phyloP scores from a whole-genome alignment of 1,140 invertebrate genomes.

The Triops longicaudatus region DNA sequence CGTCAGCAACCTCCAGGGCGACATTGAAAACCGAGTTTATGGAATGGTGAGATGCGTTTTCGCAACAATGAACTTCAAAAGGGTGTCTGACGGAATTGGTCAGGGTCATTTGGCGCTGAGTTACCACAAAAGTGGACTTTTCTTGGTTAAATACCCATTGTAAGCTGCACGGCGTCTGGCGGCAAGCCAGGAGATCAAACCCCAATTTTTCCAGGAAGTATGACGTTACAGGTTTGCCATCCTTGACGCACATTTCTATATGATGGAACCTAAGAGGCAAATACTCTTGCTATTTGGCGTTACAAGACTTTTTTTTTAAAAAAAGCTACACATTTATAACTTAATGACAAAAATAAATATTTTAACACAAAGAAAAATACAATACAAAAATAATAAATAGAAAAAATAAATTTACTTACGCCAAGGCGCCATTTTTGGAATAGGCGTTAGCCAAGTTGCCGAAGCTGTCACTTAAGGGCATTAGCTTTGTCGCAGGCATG shows the following conservation, averaged over 20 bases:
- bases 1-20: constrained; percentile 42
- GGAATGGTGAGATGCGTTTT: constrained; percentile 26
- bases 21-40: constrained; percentile 45
- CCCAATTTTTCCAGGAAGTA: constrained; percentile 37
- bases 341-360: too few relatives aligned
- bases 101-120: constrained; percentile 32
- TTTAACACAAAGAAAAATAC: too few relatives aligned
- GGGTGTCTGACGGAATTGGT: neutral
- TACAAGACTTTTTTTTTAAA: too few relatives aligned
- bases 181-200: constrained; percentile 37
- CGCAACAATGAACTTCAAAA: neutral
- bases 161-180: constrained; percentile 34
- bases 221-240: constrained; percentile 34
- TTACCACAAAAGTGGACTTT: constrained; percentile 40
- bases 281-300: too few relatives aligned
- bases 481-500: too few relatives aligned
- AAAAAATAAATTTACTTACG: too few relatives aligned
- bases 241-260: constrained; percentile 41
- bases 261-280: constrained; percentile 42
- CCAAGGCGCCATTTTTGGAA: too few relatives aligned
- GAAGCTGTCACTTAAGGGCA: too few relatives aligned
- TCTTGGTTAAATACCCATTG: constrained; percentile 40
- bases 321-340: too few relatives aligned
- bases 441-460: too few relatives aligned
- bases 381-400: too few relatives aligned